phyloP scores from a whole-genome alignment of 2,797 vertebrate species.

The Anolis apletophallus region DNA sequence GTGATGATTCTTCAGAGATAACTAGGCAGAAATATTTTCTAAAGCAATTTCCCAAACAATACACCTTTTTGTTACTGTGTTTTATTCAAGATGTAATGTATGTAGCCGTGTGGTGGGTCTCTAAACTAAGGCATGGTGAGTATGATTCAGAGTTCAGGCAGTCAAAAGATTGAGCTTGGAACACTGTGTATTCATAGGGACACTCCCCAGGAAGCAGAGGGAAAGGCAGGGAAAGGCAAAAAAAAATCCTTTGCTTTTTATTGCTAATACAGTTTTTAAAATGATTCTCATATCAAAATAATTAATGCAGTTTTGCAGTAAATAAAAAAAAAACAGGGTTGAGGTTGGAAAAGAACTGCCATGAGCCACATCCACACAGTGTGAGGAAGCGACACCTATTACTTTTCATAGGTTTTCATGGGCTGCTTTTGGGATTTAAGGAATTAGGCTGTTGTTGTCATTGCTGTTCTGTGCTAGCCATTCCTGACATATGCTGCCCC shows the following conservation, averaged over 20 bases:
- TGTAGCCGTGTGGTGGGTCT: background rate
- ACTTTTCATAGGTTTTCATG: background rate
- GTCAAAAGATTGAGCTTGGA: background rate
- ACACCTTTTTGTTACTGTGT: background rate
- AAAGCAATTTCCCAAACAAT: constrained; percentile 22
- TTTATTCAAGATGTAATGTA: constrained; percentile 34
- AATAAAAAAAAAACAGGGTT: background rate
- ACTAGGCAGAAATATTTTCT: constrained; percentile 1
- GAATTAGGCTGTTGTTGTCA: too few relatives aligned
- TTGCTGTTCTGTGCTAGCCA: too few relatives aligned
- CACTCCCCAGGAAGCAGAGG: constrained; percentile 13
- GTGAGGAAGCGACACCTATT: background rate
- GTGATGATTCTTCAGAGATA: constrained; percentile 2
- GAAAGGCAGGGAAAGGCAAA: background rate
- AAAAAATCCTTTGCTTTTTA: constrained; percentile 25
- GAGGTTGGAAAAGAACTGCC: background rate
- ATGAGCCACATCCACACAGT: background rate
- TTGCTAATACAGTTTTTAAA: constrained; percentile 2
- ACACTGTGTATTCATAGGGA: constrained; percentile 5
- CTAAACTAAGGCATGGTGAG: rapidly evolving
- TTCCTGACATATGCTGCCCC: background rate
- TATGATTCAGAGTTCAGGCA: constrained; percentile 1
- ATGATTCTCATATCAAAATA: background rate
- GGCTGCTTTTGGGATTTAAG: background rate
- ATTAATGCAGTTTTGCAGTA: background rate